These are phyloP conservation scores for Agelastica alni DNA, from an alignment of 2,888 invertebrate genomes.

Conservation along the genomic window DNA sequence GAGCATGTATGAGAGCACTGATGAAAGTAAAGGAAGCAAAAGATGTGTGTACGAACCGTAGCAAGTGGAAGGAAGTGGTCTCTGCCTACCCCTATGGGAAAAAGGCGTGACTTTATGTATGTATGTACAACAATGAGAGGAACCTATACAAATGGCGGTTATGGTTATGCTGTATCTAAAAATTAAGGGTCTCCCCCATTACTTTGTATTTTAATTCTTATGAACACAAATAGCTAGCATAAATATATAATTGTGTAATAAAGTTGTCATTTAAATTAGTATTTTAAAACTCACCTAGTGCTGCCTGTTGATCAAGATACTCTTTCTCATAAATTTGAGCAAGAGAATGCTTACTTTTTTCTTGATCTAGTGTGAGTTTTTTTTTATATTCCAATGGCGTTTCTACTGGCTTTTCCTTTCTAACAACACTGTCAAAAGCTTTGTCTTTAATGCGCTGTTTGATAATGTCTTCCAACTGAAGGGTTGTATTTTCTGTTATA, in stretches of 20 bases:
- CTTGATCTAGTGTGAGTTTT: conserved; percentile 84
- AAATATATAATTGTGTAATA: neutral
- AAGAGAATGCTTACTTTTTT: conserved; percentile 91
- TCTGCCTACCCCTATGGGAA: too few relatives aligned
- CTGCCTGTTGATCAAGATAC: conserved; percentile 71
- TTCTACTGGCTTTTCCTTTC: conserved; percentile 83
- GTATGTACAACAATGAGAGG: too few relatives aligned
- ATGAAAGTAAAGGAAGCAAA: too few relatives aligned
- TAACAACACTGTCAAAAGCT: conserved; percentile 91
- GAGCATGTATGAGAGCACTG: too few relatives aligned
- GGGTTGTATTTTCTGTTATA: conserved; percentile 88
- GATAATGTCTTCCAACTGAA: conserved; percentile 89
- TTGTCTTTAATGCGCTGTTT: conserved; percentile 88
- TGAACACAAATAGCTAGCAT: too few relatives aligned
- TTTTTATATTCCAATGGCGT: conserved; percentile 86
- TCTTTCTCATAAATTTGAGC: conserved; percentile 94
- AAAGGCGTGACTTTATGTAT: too few relatives aligned
- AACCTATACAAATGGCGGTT: too few relatives aligned
- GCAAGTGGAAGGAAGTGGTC: too few relatives aligned
- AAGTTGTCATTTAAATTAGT: neutral
- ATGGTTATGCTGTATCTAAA: too few relatives aligned
- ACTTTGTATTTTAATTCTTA: too few relatives aligned
- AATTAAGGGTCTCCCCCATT: too few relatives aligned
- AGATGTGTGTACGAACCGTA: too few relatives aligned
- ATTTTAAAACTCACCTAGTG: conserved; percentile 33